Conservation (phyloP, 2,888 invertebrate genomes). For the Agriopis marginaria region DNA sequence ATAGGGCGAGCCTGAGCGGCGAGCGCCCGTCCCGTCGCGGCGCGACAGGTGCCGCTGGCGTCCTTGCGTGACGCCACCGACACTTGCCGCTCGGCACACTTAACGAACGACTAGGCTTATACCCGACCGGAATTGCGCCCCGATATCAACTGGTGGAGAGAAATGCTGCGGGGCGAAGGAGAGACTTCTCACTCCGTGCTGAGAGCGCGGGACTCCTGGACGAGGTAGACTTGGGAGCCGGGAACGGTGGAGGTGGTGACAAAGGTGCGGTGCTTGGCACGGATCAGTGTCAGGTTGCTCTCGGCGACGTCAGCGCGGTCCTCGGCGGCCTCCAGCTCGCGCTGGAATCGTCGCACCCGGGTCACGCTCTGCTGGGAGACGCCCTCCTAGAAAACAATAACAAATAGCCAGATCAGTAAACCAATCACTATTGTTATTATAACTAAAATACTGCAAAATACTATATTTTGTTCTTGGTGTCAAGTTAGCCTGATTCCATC, state of each 20-base stretch:
- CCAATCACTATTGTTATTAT: background rate
- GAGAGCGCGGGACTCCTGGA: conserved; percentile 93
- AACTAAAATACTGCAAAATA: background rate
- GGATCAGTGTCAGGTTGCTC: conserved; percentile 96
- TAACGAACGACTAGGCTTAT: conserved; percentile 84
- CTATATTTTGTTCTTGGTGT: no score
- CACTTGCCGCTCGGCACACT: conserved; percentile 67
- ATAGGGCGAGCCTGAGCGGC: conserved; percentile 76
- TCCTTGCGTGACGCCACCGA: conserved; percentile 51
- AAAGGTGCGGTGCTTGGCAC: conserved; percentile 99
- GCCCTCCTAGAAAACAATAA: conserved; percentile 89
- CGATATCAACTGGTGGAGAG: conserved; percentile 69
- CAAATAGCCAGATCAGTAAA: conserved; percentile 5
- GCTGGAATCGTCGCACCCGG: conserved; percentile 98
- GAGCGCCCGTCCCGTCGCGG: conserved; percentile 77
- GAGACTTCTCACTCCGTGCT: conserved; percentile 74
- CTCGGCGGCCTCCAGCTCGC: conserved; percentile 98
- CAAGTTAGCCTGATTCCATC: background rate
- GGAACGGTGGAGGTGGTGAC: conserved; percentile 97
- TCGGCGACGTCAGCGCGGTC: conserved; percentile 98
- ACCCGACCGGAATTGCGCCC: conserved; percentile 84
- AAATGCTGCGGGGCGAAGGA: conserved; percentile 77
- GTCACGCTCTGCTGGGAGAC: conserved; percentile 96
- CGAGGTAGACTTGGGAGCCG: conserved; percentile 96
- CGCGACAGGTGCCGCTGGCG: conserved; percentile 57